Evolutionary conservation across 2,888 invertebrate species (phyloP).

Genomic region (Cremastobaeus sp.): DNA sequence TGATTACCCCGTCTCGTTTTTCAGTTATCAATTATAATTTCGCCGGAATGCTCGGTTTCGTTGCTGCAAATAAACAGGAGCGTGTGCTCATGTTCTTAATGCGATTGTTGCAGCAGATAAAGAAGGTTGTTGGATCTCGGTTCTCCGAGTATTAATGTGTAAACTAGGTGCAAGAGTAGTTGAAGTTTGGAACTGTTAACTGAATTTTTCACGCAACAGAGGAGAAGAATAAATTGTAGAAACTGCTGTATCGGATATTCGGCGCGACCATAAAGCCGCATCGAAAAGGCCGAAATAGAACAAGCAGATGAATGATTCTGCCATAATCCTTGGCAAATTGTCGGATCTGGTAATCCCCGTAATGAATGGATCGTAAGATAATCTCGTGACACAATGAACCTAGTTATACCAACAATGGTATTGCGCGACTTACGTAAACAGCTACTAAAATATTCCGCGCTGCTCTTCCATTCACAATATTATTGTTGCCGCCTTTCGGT

Average conservation of each 20-base stretch:
- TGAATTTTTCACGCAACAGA: no score
- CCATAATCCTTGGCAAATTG: constrained; percentile 25
- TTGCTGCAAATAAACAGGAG: no score
- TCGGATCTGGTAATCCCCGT: constrained; percentile 42
- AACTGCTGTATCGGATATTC: not conserved
- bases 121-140: no score
- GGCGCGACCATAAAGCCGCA: constrained; percentile 9
- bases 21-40: no score
- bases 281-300: constrained; percentile 22
- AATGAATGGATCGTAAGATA: constrained; percentile 55
- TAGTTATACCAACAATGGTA: constrained; percentile 33
- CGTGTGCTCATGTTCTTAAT: no score
- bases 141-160: no score
- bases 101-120: no score
- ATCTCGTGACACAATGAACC: constrained; percentile 47
- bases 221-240: no score
- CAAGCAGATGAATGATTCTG: constrained; percentile 38
- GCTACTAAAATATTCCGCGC: constrained; percentile 30
- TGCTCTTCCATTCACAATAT: constrained; percentile 21
- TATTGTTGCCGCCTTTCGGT: constrained; percentile 15
- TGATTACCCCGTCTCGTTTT: no score
- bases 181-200: no score
- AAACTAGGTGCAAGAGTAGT: no score
- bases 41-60: no score
- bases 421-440: constrained; percentile 37